phyloP scores from a whole-genome alignment of 1,140 invertebrate genomes.

The Drosophila lowei region DNA sequence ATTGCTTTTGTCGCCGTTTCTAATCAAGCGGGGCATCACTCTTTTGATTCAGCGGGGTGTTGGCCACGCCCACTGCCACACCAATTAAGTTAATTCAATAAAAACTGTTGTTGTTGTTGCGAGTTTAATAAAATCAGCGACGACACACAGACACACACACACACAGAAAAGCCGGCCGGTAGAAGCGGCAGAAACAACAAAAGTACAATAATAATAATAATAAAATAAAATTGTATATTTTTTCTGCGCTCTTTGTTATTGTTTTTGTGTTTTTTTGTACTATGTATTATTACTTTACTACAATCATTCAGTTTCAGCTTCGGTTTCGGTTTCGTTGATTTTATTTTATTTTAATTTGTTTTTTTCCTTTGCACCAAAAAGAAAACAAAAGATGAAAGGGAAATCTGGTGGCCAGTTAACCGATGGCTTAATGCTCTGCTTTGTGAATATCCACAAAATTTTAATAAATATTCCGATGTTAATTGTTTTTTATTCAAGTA shows the following conservation, averaged over 20 bases:
- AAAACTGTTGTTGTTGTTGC: constrained; percentile 28
- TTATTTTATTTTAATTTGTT: background rate
- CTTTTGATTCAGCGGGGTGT: constrained; percentile 16
- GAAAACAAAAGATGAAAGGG: constrained; percentile 5
- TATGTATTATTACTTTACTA: constrained; percentile 25
- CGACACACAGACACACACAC: no score
- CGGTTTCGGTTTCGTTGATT: constrained; percentile 24
- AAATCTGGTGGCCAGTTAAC: background rate
- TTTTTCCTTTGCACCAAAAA: background rate
- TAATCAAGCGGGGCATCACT: constrained; percentile 48
- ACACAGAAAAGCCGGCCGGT: constrained; percentile 8
- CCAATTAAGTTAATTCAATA: constrained; percentile 66
- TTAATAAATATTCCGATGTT: no score
- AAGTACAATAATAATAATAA: constrained; percentile 21
- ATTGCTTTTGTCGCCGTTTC: constrained; percentile 69
- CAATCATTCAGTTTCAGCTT: constrained; percentile 35
- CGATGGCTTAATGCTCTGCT: background rate
- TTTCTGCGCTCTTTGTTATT: background rate
- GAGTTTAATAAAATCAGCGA: constrained; percentile 44
- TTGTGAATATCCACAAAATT: no score
- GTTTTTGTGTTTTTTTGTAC: constrained; percentile 11
- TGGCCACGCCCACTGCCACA: constrained; percentile 27
- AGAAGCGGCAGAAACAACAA: constrained; percentile 17
- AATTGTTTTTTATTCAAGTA: no score
- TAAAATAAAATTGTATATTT: constrained; percentile 21